Evolutionary conservation across 2,113 vertebrate genomes (phyloP), one percentile per base, ranked within the genome.

Genomic region (Toxostoma redivivum): DNA sequence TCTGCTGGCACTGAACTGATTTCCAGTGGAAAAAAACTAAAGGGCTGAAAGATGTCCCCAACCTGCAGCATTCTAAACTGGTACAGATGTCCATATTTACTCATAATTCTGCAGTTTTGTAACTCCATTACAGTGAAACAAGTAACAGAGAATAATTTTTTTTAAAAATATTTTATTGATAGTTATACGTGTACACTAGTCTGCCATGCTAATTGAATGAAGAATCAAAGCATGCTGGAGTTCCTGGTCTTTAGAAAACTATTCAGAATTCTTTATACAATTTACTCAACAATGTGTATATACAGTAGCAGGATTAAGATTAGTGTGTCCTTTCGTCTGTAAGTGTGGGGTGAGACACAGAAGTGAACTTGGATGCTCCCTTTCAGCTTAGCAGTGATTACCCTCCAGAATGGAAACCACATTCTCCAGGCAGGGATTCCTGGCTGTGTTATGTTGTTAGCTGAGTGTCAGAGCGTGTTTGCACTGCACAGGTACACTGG

Each of bases 361-460:
- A 15, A 37, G 24, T 27, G 42, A 62, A 35, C 48, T 76, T n/a
- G 40, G 42, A 7, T 62, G 33, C 45, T 77, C 10, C 3, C 6
- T 40, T 74, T 47, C 25, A 79, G 28, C 47, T 61, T 56, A 12
- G 67, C 72, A 38, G 47, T 11, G 54, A 21, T 60, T 47, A 14
- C 19, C 40, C 60, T 81, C 56, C 40, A 37, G 65, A 69, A 15
- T 30, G 56, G 47, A 51, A 66, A 54, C 24, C 9, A 5, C 18
- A 27, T 47, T 22, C 19, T 44, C n/a, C 19, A 6, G 28, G 15
- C 3, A 8, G 31, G 16, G 6, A 17, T 73, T 91, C 53, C 47
- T 76, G 74, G 20, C 50, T 4, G 2, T 0, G 1, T 38, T 12
- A 1, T 0, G 7, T 4, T 22, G 1, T 8, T 18, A 42, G 37